A percentile compares a stretch with the other conserved stretches of the same genome.
phyloP scores from a whole-genome alignment of 2,113 vertebrate genomes.

The Philantomba maxwellii region DNA sequence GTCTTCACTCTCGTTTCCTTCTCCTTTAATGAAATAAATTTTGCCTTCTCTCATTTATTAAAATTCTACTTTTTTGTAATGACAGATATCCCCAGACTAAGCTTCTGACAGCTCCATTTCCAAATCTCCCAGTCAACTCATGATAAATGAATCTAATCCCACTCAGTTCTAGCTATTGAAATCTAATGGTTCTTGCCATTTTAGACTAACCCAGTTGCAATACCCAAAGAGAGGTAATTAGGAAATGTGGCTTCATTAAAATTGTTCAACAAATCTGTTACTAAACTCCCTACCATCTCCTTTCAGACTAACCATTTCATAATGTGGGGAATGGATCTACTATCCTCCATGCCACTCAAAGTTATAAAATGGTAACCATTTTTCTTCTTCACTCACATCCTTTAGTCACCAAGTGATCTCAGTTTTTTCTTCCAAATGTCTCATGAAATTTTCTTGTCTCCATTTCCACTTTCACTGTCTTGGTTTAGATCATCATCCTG shows the following conservation, averaged over 20 bases:
- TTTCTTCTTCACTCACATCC: not conserved
- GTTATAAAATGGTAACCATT: not conserved
- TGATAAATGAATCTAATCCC: conserved; percentile 30
- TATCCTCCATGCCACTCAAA: not conserved
- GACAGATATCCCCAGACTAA: conserved; percentile 8
- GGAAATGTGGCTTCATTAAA: not conserved
- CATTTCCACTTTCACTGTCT: not conserved
- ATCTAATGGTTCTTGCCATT: not conserved
- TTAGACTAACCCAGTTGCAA: not conserved
- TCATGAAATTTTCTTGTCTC: not conserved
- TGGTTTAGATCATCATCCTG: not conserved
- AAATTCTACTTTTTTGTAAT: conserved; percentile 23
- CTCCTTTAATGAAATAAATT: conserved; percentile 36
- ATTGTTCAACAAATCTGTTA: not conserved
- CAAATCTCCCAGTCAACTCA: not conserved
- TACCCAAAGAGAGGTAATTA: conserved; percentile 6
- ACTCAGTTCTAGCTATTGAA: not conserved
- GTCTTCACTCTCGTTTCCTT: conserved; percentile 17
- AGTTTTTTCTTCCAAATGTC: not conserved
- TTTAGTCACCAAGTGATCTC: not conserved
- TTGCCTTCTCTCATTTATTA: conserved; percentile 47
- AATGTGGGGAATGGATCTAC: not conserved
- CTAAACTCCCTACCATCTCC: not conserved
- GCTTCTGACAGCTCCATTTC: conserved; percentile 26
- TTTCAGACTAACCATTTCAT: not conserved